Evolutionary conservation across 2,113 vertebrate species (phyloP).

Genomic region (Xyrauchen texanus): DNA sequence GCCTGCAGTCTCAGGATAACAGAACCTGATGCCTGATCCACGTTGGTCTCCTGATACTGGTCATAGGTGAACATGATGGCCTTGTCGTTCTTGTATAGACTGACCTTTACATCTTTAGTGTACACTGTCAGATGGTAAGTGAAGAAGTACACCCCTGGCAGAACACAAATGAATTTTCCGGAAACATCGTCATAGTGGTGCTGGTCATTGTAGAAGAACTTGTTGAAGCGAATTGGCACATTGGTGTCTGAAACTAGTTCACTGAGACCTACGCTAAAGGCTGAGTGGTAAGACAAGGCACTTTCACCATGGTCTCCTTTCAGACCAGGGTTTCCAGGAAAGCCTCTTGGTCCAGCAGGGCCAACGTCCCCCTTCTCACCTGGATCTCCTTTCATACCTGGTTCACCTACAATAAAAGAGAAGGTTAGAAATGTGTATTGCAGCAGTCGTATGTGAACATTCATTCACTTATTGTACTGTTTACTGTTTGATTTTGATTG

Average conservation of each 20-base stretch:
- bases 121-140: slow-evolving; percentile 85
- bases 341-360: slow-evolving; percentile 67
- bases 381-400: slow-evolving; percentile 72
- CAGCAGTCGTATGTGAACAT: neutral
- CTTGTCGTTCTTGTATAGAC: slow-evolving; percentile 80
- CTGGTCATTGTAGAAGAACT: slow-evolving; percentile 84
- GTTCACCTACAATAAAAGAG: slow-evolving; percentile 64
- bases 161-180: slow-evolving; percentile 78
- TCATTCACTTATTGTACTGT: no score
- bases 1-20: slow-evolving; percentile 73
- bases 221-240: slow-evolving; percentile 82
- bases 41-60: slow-evolving; percentile 77
- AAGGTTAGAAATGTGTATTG: neutral
- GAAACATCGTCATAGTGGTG: slow-evolving; percentile 77
- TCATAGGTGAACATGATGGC: slow-evolving; percentile 80
- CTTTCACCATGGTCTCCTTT: slow-evolving; percentile 76
- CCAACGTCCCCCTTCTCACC: slow-evolving; percentile 68
- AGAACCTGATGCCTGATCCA: slow-evolving; percentile 82
- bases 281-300: neutral
- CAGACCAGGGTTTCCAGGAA: slow-evolving; percentile 70
- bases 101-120: slow-evolving; percentile 76
- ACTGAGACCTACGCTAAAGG: slow-evolving; percentile 79
- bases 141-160: slow-evolving; percentile 80
- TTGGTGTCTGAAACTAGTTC: slow-evolving; percentile 62
- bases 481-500: no score